Evolutionary conservation across 2,888 invertebrate genomes (phyloP).

Genomic region (Agrilus biguttatus): DNA sequence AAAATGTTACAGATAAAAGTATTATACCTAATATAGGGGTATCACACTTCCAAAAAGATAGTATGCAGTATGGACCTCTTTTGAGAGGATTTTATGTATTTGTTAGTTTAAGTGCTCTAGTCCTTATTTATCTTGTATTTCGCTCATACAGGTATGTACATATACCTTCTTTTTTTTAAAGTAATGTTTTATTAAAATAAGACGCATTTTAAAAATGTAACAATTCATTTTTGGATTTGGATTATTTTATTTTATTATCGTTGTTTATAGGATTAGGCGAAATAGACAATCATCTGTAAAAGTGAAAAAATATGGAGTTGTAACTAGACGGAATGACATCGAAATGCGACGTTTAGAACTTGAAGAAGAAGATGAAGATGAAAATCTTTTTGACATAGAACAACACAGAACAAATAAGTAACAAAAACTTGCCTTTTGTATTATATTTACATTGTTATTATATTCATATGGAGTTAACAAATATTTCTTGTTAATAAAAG

Average conservation of each 20-base stretch:
- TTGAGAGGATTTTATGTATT: slow-evolving; percentile 17
- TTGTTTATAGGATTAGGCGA: slow-evolving; percentile 12
- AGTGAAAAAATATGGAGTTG: slow-evolving; percentile 28
- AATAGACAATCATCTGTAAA: slow-evolving; percentile 14
- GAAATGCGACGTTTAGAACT: slow-evolving; percentile 31
- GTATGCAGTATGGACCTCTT: slow-evolving; percentile 14
- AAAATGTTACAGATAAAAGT: too few relatives aligned
- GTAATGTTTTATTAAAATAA: too few relatives aligned
- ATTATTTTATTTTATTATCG: too few relatives aligned
- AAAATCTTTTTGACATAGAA: slow-evolving; percentile 27
- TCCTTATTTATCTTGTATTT: slow-evolving; percentile 14
- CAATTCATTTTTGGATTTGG: too few relatives aligned
- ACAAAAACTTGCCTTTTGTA: neutral
- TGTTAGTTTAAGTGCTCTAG: slow-evolving; percentile 13
- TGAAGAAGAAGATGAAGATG: slow-evolving; percentile 30
- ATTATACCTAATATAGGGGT: too few relatives aligned
- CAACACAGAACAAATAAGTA: slow-evolving; percentile 7
- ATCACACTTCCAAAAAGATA: neutral
- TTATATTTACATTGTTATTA: too few relatives aligned
- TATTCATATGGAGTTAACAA: too few relatives aligned
- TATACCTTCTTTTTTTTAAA: neutral
- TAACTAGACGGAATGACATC: slow-evolving; percentile 25
- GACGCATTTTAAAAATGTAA: too few relatives aligned
- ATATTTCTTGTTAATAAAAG: too few relatives aligned
- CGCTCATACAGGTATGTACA: slow-evolving; percentile 15